Conservation (phyloP, 2,797 vertebrate genomes). For the Rhinophrynus dorsalis region DNA sequence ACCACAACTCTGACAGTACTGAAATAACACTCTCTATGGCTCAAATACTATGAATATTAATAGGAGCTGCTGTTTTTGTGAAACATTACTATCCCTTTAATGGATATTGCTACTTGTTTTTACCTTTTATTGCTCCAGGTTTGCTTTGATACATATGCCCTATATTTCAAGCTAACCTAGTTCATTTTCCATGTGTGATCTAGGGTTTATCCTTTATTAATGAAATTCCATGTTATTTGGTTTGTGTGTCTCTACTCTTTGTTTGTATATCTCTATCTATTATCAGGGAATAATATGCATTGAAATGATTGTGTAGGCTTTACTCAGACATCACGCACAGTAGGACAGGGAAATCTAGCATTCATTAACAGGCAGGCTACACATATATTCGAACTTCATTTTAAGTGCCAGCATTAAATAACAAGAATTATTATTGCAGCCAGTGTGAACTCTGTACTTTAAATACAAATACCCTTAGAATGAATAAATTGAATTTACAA, state of each 20-base stretch:
- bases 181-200: no score
- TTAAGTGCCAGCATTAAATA: conserved; percentile 39
- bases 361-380: conserved; percentile 41
- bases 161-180: no score
- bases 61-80: no score
- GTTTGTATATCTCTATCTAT: conserved; percentile 16
- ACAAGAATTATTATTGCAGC: conserved; percentile 51
- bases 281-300: conserved; percentile 7
- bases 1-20: no score
- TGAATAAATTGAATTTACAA: conserved; percentile 44
- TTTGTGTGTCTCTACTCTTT: conserved; percentile 7
- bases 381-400: conserved; percentile 23
- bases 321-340: conserved; percentile 19
- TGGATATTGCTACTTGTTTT: no score
- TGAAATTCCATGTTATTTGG: background rate
- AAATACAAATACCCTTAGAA: conserved; percentile 41
- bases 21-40: no score
- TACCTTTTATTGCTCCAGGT: no score
- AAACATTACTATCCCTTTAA: no score
- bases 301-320: conserved; percentile 28
- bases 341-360: conserved; percentile 16
- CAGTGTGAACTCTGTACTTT: conserved; percentile 53
- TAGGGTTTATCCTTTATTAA: no score
- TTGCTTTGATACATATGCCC: no score
- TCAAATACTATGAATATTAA: no score